Evolutionary conservation across 2,113 vertebrate genomes (phyloP).

Genomic region (Patagioenas fasciata): DNA sequence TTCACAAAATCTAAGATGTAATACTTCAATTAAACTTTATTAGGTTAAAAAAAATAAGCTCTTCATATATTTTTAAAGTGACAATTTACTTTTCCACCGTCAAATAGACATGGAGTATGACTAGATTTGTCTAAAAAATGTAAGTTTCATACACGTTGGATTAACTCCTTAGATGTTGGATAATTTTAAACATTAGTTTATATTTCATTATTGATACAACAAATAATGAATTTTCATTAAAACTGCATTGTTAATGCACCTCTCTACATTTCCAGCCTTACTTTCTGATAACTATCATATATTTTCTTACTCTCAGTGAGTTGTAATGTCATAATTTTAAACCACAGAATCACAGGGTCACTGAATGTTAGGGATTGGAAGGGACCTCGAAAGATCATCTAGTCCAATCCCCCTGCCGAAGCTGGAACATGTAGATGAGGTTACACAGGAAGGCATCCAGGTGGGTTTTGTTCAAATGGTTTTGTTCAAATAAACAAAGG

Average conservation of each 20-base stretch:
- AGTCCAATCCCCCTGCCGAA: too few species aligned
- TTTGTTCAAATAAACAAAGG: neutral
- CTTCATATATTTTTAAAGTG: neutral
- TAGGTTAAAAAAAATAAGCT: neutral
- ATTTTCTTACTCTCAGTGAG: neutral
- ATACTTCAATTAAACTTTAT: neutral
- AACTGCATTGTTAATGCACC: neutral
- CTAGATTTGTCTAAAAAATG: neutral
- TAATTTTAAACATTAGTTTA: neutral
- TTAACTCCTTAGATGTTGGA: neutral
- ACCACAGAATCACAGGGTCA: too few species aligned
- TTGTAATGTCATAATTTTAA: neutral
- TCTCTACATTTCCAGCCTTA: neutral
- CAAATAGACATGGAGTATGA: neutral
- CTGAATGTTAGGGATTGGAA: too few species aligned
- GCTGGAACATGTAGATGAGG: too few species aligned
- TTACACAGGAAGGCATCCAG: too few species aligned
- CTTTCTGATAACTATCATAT: neutral
- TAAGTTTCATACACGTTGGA: neutral
- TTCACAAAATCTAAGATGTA: neutral
- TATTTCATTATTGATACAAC: neutral
- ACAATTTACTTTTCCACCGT: neutral
- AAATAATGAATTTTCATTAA: neutral
- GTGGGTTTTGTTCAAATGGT: neutral
- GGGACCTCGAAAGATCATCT: too few species aligned